Evolutionary conservation across 92 coral and sea anemone species (phyloP).

Genomic region (Montipora capitata): DNA sequence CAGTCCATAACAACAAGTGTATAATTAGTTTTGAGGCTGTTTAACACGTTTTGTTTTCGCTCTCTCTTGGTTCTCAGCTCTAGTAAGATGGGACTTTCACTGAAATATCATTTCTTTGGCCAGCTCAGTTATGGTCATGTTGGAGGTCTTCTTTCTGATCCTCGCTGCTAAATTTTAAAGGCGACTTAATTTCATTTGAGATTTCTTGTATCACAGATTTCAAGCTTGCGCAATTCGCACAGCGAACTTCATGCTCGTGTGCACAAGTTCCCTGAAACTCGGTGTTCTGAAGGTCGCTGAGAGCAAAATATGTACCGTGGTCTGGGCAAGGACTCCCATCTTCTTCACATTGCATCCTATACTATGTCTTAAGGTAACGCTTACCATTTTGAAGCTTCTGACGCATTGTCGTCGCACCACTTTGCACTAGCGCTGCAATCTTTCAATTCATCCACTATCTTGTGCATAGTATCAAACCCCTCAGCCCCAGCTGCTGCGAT

Average conservation of each 20-base stretch:
- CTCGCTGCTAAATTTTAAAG: slow-evolving; percentile 24
- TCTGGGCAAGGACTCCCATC: slow-evolving; percentile 70
- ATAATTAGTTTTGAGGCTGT: too few relatives aligned
- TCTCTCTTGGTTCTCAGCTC: too few relatives aligned
- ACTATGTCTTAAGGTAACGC: slow-evolving; percentile 74
- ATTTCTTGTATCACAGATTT: slow-evolving; percentile 39
- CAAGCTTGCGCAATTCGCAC: slow-evolving; percentile 29
- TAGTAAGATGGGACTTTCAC: too few relatives aligned
- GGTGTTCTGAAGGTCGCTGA: slow-evolving; percentile 56
- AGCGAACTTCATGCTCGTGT: slow-evolving; percentile 51
- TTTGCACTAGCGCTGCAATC: slow-evolving; percentile 57
- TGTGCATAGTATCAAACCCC: slow-evolving; percentile 45
- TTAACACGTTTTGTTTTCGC: too few relatives aligned
- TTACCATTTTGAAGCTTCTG: slow-evolving; percentile 49
- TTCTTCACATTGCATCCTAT: slow-evolving; percentile 63
- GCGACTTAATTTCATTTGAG: slow-evolving; percentile 38
- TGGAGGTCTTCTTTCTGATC: too few relatives aligned
- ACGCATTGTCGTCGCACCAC: slow-evolving; percentile 51
- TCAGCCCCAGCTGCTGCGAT: slow-evolving; percentile 62
- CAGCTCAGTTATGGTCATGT: too few relatives aligned
- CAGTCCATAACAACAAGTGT: too few relatives aligned
- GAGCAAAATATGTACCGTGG: slow-evolving; percentile 69
- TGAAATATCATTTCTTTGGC: too few relatives aligned
- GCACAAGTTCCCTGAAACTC: slow-evolving; percentile 48
- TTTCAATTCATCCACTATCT: slow-evolving; percentile 67